These are phyloP conservation scores for Diorhabda carinulata DNA, from an alignment of 1,140 invertebrate genomes.

Conservation along the genomic window DNA sequence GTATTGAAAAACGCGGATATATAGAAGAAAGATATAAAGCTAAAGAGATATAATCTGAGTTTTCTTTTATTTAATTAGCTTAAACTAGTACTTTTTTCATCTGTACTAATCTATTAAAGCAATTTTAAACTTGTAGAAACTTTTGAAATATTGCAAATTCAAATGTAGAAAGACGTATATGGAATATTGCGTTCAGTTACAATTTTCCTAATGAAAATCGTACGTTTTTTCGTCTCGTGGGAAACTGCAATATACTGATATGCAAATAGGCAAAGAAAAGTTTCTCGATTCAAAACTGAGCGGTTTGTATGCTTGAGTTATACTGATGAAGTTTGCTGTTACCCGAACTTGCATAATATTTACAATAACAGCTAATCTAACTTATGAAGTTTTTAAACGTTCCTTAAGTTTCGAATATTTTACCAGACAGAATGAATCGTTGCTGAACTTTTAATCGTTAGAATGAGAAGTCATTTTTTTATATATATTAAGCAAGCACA, in stretches of 20 bases:
- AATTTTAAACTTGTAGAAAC: too few species aligned
- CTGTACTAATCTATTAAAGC: too few species aligned
- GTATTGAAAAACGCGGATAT: too few species aligned
- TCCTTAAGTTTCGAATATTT: background rate
- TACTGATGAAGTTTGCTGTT: background rate
- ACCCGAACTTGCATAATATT: background rate
- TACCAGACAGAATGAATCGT: background rate
- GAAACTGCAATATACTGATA: slow-evolving; percentile 2
- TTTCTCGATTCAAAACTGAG: background rate
- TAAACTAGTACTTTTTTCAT: too few species aligned
- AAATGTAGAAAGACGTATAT: too few species aligned
- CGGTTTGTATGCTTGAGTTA: slow-evolving; percentile 2
- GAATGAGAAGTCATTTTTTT: too few species aligned
- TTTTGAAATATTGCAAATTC: too few species aligned
- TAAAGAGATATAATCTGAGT: too few species aligned
- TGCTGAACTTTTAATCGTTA: background rate
- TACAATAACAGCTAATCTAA: slow-evolving; percentile 2
- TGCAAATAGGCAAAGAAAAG: background rate
- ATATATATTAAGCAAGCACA: too few species aligned
- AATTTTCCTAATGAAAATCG: background rate
- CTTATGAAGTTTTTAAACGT: slow-evolving; percentile 1
- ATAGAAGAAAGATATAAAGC: too few species aligned
- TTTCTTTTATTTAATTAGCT: too few species aligned
- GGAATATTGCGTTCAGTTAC: background rate
- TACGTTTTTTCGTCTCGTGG: background rate